Base-by-base conservation (phyloP, 2,888 invertebrate species). In the Agriotes lineatus region DNA sequence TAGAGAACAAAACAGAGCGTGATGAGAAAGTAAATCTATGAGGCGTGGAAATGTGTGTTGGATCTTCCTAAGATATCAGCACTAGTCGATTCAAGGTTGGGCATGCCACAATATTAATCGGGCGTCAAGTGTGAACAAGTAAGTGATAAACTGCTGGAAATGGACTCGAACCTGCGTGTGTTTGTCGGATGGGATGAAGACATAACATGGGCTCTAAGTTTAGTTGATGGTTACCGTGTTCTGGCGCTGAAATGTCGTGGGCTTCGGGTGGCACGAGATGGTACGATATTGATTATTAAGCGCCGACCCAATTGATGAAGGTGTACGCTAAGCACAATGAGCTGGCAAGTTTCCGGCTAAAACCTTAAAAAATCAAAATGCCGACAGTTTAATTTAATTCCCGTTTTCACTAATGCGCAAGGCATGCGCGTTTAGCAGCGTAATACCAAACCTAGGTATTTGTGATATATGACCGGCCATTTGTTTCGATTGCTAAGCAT, bases 31-130 rank as follows among this genome's bases (percentile, higher is more conserved):
- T 54, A 52, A 67, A 67, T 59, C 66, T 59, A 60, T 67, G 52
- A 60, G 60, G 66, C 56, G 66, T 60, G 52, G 59, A 60, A 50
- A 60, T 67, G 58, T 67, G 60, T 56, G 42, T 65, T 56, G 52
- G 18, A 67, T 60, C 59, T 67, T 75, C 74, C 70, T 66, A 71
- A 79, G 80, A 79, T 80, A 82, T 80, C 80, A 80, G 77, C 76
- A 72, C 69, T 72, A 72, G 74, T 67, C 70, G 72, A 74, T 80
- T 74, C 79, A 78, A 80, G 81, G 79, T 75, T 80, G 80, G 80
- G 80, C 82, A 83, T 83, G 83, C 83, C 82, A 83, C 81, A 83
- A 83, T 84, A 85, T 85, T 84, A 85, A 85, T 85, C 82, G 83
- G 79, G 79, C 81, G 84, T 84, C 84, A 84, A 79, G 80, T 79